Evolutionary conservation across 2,888 invertebrate genomes (phyloP).

Genomic region (Eurois occulta): DNA sequence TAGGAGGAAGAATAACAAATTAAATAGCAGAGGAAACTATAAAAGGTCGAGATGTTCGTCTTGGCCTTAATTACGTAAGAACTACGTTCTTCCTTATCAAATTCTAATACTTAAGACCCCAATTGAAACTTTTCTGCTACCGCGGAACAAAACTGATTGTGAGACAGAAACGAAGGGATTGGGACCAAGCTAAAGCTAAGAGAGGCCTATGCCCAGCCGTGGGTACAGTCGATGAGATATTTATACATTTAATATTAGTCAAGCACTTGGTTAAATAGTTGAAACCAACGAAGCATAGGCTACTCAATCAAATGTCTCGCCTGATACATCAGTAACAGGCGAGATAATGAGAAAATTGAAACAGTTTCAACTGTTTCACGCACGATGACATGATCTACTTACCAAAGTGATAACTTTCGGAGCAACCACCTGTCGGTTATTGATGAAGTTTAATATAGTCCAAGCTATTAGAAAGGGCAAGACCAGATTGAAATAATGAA

Average conservation of each 20-base stretch:
- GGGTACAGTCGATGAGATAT: neutral
- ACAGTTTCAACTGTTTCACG: neutral
- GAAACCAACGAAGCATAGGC: neutral
- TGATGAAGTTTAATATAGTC: neutral
- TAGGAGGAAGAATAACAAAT: slow-evolving; percentile 33
- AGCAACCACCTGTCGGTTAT: neutral
- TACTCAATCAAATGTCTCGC: neutral
- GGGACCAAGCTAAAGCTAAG: neutral
- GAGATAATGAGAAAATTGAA: neutral
- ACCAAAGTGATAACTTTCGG: neutral
- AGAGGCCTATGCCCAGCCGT: neutral
- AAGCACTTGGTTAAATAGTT: neutral
- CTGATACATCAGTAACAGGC: too few relatives aligned
- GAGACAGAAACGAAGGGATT: neutral
- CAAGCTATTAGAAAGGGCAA: slow-evolving; percentile 45
- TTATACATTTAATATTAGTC: neutral
- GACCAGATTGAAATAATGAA: slow-evolving; percentile 63
- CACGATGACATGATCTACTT: neutral
- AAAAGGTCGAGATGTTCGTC: slow-evolving; percentile 19
- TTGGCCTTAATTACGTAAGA: slow-evolving; percentile 19
- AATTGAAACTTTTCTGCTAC: neutral
- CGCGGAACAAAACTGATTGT: neutral
- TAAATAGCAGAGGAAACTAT: slow-evolving; percentile 30
- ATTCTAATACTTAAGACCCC: neutral
- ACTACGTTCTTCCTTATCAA: neutral